Conservation (phyloP, 2,113 vertebrate genomes). For the Tachuris rubrigastra region DNA sequence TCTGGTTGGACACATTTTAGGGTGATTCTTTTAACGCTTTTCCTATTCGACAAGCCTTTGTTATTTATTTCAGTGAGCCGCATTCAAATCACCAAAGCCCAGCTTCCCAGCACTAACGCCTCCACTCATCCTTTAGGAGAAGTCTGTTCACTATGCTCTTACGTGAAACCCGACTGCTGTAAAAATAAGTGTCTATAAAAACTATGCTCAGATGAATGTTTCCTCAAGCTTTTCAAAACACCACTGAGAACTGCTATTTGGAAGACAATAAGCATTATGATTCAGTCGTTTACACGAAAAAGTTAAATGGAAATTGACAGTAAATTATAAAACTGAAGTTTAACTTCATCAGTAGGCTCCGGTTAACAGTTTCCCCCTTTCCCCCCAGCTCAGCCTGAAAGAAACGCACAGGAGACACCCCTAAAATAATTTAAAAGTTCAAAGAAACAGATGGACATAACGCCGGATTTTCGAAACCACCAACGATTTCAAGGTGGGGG, state of each 20-base stretch:
- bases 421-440: neutral
- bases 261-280: neutral
- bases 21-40: neutral
- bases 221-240: neutral
- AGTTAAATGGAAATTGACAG: neutral
- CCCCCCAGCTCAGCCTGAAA: neutral
- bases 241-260: neutral
- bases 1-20: neutral
- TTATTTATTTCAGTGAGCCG: neutral
- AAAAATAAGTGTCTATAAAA: neutral
- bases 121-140: neutral
- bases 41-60: neutral
- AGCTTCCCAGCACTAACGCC: neutral
- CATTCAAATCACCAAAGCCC: neutral
- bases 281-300: neutral
- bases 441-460: neutral
- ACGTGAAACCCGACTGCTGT: accelerated
- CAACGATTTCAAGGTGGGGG: neutral
- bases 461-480: neutral
- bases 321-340: neutral
- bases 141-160: neutral
- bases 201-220: neutral
- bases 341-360: neutral
- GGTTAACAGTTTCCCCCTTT: neutral
- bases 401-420: neutral